Evolutionary conservation across 2,113 vertebrate genomes (phyloP).

Genomic region (Anarhynchus alexandrinus): DNA sequence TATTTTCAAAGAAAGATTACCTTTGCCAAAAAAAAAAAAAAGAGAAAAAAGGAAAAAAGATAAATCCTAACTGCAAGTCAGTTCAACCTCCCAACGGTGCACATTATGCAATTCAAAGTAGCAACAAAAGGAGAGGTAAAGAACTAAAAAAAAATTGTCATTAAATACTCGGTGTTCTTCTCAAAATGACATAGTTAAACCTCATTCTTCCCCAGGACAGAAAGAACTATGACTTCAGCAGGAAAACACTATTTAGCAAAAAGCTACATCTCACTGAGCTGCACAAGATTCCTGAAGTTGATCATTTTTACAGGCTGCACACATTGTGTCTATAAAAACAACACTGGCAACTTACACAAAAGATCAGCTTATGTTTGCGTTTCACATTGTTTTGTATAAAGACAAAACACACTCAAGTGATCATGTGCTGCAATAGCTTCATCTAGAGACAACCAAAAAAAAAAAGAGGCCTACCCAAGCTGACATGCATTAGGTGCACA

Average conservation of each 20-base stretch:
- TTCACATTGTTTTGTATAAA: background rate
- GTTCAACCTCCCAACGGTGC: background rate
- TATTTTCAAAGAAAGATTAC: background rate
- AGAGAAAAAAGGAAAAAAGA: background rate
- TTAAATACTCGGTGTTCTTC: background rate
- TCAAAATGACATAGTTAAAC: background rate
- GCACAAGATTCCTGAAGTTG: background rate
- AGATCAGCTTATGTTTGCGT: background rate
- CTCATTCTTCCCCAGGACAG: background rate
- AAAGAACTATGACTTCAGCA: background rate
- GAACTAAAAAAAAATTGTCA: background rate
- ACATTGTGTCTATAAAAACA: background rate
- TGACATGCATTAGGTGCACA: background rate
- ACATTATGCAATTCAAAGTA: background rate
- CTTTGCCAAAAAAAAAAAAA: background rate
- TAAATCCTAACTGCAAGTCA: background rate
- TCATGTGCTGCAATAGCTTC: background rate
- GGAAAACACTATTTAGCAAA: background rate
- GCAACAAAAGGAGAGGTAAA: background rate
- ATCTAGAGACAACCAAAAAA: background rate
- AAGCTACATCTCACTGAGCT: background rate
- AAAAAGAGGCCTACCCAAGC: background rate
- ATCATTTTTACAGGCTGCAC: background rate
- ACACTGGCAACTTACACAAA: background rate
- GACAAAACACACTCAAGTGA: background rate